phyloP scores from a whole-genome alignment of 2,797 vertebrate genomes.

The Pachyuromys duprasi region DNA sequence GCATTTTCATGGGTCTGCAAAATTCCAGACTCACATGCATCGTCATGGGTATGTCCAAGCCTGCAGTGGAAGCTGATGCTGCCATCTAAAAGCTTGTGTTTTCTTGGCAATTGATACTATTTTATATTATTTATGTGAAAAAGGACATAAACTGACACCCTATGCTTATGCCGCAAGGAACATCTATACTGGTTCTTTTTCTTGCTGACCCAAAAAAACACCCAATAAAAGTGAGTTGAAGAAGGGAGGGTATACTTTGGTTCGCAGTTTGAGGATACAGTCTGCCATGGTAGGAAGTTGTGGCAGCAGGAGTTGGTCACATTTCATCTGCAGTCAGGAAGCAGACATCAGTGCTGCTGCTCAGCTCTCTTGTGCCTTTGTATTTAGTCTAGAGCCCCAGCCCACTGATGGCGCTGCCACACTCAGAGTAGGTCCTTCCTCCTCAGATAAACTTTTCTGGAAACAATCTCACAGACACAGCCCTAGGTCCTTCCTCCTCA shows the following conservation, averaged over 20 bases:
- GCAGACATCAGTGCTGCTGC: neutral
- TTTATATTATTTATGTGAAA: neutral
- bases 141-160: neutral
- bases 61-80: neutral
- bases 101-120: neutral
- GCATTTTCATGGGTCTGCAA: accelerated
- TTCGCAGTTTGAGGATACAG: neutral
- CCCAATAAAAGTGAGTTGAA: neutral
- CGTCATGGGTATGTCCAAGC: neutral
- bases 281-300: neutral
- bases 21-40: accelerated
- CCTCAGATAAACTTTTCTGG: neutral
- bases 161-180: neutral
- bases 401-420: neutral
- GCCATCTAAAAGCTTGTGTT: neutral
- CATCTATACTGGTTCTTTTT: neutral
- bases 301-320: neutral
- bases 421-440: neutral
- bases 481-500: neutral
- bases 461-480: neutral
- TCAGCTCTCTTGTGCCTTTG: neutral
- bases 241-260: neutral
- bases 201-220: neutral
- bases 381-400: neutral
- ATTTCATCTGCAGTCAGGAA: no score